Evolutionary conservation across 2,888 invertebrate genomes (phyloP), one percentile per base, ranked within the genome.

Genomic region (Caenorhabditis imperialis): DNA sequence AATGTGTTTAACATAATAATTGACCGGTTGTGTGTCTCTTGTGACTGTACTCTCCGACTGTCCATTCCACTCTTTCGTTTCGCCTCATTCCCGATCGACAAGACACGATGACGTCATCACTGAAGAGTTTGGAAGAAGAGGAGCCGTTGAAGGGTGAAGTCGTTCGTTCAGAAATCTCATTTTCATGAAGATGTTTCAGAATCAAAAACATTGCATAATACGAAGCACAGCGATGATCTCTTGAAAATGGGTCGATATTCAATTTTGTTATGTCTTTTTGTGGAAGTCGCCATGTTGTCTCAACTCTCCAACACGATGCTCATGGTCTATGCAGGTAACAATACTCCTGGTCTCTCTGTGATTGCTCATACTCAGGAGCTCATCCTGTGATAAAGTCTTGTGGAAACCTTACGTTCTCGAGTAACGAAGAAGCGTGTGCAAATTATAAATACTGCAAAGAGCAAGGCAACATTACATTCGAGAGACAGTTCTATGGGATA

Each of bases 281-380:
- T 55, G 18, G 75, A 75, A 47, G 42, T 75, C 0, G 75, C 75
- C 22, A 75, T 75, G 75, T 22, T 75, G 10, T 70, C 75, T 4
- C 75, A 75, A 42, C 33, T 75, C 0, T 69, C 70, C 1, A 75
- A 75, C 25, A 75, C 75, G 6, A 75, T 75, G 75, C 33, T 61
- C 8, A 75, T 75, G 75, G 63, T 75, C 3, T 75, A 75, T 60
- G 75, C 75, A 60, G 75, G 75, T 75, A 37, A 5, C 8, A 25
- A n/a, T n/a, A n/a, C n/a, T n/a, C n/a, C n/a, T n/a, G n/a, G n/a
- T n/a, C n/a, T n/a, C n/a, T n/a, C n/a, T n/a, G 25, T 22, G 8
- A 30, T 6, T 30, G 30, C 30, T 6, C 30, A 10, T 6, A 30
- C 48, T 22, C 40, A 75, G 75, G 70, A n/a, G 61, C 75, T 4